phyloP scores from a whole-genome alignment of 2,113 vertebrate genomes.

The Lasiurus borealis region DNA sequence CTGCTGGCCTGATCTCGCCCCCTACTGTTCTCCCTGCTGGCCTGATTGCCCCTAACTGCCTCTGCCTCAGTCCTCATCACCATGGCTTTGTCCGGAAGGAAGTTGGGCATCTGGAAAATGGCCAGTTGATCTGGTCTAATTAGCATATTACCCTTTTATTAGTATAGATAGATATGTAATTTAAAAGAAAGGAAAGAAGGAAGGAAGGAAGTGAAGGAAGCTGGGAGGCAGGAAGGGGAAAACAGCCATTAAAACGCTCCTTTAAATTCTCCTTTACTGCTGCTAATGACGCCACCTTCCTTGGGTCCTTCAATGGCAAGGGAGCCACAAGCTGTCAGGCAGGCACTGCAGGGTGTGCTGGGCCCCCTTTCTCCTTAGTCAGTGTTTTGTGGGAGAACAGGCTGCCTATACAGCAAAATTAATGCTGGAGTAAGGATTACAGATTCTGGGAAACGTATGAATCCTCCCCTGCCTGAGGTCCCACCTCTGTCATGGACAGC shows the following conservation, averaged over 20 bases:
- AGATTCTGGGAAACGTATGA: neutral
- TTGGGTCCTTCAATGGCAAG: neutral
- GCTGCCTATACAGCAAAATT: slow-evolving; percentile 14
- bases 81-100: no score
- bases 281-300: neutral
- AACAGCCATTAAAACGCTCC: neutral
- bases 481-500: neutral
- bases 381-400: neutral
- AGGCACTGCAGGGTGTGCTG: neutral
- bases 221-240: neutral
- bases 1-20: no score
- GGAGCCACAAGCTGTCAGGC: neutral
- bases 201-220: rapidly evolving
- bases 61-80: no score
- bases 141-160: no score
- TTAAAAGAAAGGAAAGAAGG: neutral
- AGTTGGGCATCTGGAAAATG: no score
- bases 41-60: no score
- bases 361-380: neutral
- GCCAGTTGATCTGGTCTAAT: no score
- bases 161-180: no score
- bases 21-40: no score
- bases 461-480: neutral
- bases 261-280: neutral
- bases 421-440: neutral